Evolutionary conservation across 1,140 invertebrate genomes (phyloP).

Genomic region (Rhyzopertha dominica): DNA sequence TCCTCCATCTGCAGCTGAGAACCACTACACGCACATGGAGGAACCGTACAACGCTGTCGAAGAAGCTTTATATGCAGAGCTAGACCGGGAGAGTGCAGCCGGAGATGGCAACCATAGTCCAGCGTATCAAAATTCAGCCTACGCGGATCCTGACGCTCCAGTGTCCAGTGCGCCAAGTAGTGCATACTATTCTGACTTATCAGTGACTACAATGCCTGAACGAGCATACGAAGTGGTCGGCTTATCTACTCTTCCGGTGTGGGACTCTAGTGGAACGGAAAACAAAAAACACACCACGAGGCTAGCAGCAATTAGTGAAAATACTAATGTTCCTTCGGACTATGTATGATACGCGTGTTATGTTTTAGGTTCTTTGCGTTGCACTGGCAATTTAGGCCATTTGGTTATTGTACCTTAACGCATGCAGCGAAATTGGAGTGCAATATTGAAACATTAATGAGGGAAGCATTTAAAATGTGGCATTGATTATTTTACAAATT

Average conservation of each 20-base stretch:
- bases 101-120: conserved; percentile 50
- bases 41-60: conserved; percentile 53
- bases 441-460: no score
- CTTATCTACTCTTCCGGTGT: conserved; percentile 42
- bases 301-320: conserved; percentile 62
- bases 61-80: conserved; percentile 63
- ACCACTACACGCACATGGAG: conserved; percentile 68
- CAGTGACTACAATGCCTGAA: conserved; percentile 49
- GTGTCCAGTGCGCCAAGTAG: conserved; percentile 62
- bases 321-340: conserved; percentile 55
- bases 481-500: no score
- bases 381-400: neutral
- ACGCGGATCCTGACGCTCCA: conserved; percentile 61
- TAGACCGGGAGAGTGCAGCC: conserved; percentile 51
- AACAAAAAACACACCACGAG: conserved; percentile 44
- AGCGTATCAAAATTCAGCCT: conserved; percentile 65
- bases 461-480: no score
- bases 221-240: conserved; percentile 55
- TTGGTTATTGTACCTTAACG: no score
- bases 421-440: no score
- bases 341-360: conserved; percentile 52
- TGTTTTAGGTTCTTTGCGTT: conserved; percentile 2
- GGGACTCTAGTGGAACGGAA: conserved; percentile 39
- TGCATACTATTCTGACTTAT: conserved; percentile 66
- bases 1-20: conserved; percentile 53